Evolutionary conservation across 2,888 invertebrate genomes (phyloP), one percentile per base, ranked within the genome.

Genomic region (Spisula solida): DNA sequence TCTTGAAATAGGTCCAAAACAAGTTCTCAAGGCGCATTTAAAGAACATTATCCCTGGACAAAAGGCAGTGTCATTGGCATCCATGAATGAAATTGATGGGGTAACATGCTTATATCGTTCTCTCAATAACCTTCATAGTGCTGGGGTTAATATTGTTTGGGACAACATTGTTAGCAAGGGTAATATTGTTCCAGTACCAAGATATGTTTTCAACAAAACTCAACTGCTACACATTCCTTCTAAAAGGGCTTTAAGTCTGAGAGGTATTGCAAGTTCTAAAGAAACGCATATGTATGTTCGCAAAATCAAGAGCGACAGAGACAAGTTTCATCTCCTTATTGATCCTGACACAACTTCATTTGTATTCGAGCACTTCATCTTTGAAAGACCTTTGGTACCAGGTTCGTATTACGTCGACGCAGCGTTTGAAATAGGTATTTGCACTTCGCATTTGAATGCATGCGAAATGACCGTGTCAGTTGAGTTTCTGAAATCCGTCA

Each of bases 1-100:
- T 87, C 41, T 95, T 16, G 95, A 95, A 87, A 94, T 95, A 34
- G 95, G 95, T 12, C 95, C 95, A 47, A 92, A 87, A 75, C 94
- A 94, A 14, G 94, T 90, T 34, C 86, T 90, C 14, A 66, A 82
- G n/a, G 81, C 88, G 0, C 90, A 90, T 55, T 18, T 88, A 20
- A 1, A 51, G 20, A 85, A 83, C 29, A 88, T 88, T n/a, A 6
- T 90, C 4, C 29, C 75, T 16, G 78, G 20, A 5, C 6, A 34
- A 56, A 41, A 55, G 18, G 25, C 25, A 12, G 6, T 56, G 20
- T 34, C 31, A n/a, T 51, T 88, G 18, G 81, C 86, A 4, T 90
- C 90, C 18, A 88, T 90, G 84, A 81, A 47, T 20, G n/a, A 29
- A 25, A 55, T 56, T 6, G 86, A 83, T 60, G 86, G 86, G 41